These are phyloP conservation scores for Synergus umbraculus DNA, from an alignment of 2,888 invertebrate species.

Conservation along the genomic window DNA sequence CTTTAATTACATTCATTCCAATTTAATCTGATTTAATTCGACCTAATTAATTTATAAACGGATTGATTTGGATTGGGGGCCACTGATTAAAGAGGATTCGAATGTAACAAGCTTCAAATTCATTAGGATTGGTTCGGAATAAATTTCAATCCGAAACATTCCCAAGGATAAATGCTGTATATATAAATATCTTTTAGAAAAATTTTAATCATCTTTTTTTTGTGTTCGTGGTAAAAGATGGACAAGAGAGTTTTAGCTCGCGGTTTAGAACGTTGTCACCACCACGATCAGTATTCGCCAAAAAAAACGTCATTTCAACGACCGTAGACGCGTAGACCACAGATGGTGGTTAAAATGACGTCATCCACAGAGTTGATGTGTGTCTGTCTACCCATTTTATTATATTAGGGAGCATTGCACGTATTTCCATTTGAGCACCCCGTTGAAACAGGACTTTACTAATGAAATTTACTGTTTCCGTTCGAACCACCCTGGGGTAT, in stretches of 20 bases:
- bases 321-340: conserved; percentile 7
- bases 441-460: conserved; percentile 17
- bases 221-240: not conserved
- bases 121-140: too few species aligned
- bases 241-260: not conserved
- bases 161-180: too few species aligned
- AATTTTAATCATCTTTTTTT: not conserved
- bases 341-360: conserved; percentile 34
- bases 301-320: not conserved
- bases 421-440: conserved; percentile 28
- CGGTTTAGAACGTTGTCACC: not conserved
- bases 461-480: conserved; percentile 35
- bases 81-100: too few species aligned
- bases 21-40: too few species aligned
- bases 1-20: too few species aligned
- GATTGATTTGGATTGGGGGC: too few species aligned
- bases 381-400: not conserved
- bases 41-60: too few species aligned
- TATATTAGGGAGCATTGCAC: not conserved
- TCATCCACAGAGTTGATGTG: conserved; percentile 2
- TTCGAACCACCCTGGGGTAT: conserved; percentile 16
- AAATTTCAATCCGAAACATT: too few species aligned
- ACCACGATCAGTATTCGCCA: not conserved
- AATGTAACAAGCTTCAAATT: too few species aligned
- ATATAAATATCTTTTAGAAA: too few species aligned